phyloP scores from a whole-genome alignment of 1,140 invertebrate genomes.

The Formica exsecta region DNA sequence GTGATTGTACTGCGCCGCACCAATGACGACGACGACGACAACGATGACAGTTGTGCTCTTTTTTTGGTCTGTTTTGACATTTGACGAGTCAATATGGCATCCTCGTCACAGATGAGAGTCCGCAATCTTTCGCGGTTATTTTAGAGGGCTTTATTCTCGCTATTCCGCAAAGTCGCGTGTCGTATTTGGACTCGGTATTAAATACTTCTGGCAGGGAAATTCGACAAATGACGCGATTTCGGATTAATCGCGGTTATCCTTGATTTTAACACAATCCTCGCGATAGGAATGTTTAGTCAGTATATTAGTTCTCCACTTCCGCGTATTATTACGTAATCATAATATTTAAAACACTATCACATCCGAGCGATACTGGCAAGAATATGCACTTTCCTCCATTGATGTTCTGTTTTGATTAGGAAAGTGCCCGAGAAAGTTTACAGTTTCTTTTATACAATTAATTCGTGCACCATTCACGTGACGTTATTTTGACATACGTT shows the following conservation, averaged over 20 bases:
- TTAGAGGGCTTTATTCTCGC: neutral
- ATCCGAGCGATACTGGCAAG: neutral
- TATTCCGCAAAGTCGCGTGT: neutral
- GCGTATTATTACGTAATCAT: constrained; percentile 68
- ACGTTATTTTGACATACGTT: constrained; percentile 7
- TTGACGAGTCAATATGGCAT: constrained; percentile 73
- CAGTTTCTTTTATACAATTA: neutral
- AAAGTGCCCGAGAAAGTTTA: neutral
- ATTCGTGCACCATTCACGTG: neutral
- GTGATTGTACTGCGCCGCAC: neutral
- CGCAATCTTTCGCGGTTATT: constrained; percentile 45
- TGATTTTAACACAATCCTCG: constrained; percentile 14
- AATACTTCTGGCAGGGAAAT: neutral
- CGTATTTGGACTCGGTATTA: neutral
- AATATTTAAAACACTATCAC: constrained; percentile 56
- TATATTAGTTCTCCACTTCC: constrained; percentile 55
- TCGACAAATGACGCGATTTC: neutral
- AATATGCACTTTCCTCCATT: constrained; percentile 5
- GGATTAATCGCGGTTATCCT: neutral
- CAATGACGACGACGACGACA: constrained; percentile 9
- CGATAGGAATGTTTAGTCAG: constrained; percentile 33
- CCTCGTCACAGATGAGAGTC: constrained; percentile 70
- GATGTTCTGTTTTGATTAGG: neutral
- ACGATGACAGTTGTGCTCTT: constrained; percentile 18
- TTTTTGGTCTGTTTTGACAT: constrained; percentile 75